Evolutionary conservation across 2,888 invertebrate genomes (phyloP).

Genomic region (Ophion slaviceki): DNA sequence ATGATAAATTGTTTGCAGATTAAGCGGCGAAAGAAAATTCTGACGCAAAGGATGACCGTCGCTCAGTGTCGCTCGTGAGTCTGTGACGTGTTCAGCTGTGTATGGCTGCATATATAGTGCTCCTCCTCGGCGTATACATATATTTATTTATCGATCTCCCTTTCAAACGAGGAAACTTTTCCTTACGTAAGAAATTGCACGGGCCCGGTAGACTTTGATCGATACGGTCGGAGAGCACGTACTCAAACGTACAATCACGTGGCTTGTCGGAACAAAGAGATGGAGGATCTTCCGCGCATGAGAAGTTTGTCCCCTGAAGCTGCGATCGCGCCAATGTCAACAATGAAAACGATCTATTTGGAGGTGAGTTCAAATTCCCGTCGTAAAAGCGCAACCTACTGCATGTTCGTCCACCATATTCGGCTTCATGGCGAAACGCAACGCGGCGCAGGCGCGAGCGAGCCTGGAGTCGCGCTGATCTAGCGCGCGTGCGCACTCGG

Average conservation of each 20-base stretch:
- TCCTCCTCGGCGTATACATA: neutral
- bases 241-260: neutral
- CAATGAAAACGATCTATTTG: conserved; percentile 60
- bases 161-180: conserved; percentile 7
- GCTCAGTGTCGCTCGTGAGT: conserved; percentile 31
- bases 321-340: conserved; percentile 50
- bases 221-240: neutral
- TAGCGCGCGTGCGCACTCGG: conserved; percentile 43
- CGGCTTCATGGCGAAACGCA: neutral
- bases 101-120: neutral
- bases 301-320: conserved; percentile 84
- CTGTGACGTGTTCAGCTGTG: conserved; percentile 28
- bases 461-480: conserved; percentile 20
- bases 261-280: conserved; percentile 69
- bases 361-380: conserved; percentile 68
- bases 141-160: neutral
- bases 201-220: conserved; percentile 38
- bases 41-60: conserved; percentile 33
- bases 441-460: neutral
- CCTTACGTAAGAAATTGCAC: conserved; percentile 34
- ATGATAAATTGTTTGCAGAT: neutral
- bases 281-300: conserved; percentile 85
- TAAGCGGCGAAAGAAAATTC: conserved; percentile 24
- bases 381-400: neutral
- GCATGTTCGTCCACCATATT: neutral